Conservation (phyloP, 2,888 invertebrate genomes). For the Drosophila antonietae region DNA sequence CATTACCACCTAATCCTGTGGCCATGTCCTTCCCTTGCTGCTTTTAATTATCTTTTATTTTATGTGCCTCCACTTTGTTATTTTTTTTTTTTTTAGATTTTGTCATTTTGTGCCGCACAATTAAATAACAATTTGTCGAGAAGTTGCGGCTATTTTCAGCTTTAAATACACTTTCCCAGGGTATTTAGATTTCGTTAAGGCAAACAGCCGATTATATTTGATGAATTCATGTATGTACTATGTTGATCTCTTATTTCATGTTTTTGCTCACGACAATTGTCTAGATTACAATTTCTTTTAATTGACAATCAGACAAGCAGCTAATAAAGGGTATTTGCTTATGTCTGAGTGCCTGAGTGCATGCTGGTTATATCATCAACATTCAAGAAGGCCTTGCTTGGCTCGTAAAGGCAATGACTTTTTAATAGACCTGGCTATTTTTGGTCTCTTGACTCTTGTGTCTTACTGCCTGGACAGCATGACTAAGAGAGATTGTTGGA, state of each 20-base stretch:
- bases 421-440: constrained; percentile 56
- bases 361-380: constrained; percentile 33
- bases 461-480: constrained; percentile 17
- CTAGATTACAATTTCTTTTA: not conserved
- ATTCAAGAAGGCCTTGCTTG: constrained; percentile 10
- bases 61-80: constrained; percentile 13
- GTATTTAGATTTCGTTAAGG: not conserved
- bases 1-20: constrained; percentile 38
- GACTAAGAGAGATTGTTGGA: constrained; percentile 47
- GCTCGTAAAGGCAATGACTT: constrained; percentile 42
- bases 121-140: constrained; percentile 72
- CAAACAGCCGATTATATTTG: not conserved
- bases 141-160: constrained; percentile 37
- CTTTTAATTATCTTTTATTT: constrained; percentile 43
- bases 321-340: constrained; percentile 10
- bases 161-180: constrained; percentile 21
- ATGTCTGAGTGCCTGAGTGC: not conserved
- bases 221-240: too few relatives aligned
- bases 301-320: constrained; percentile 3
- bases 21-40: constrained; percentile 17
- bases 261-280: not conserved
- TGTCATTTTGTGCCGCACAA: constrained; percentile 55
- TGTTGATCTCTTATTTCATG: not conserved
- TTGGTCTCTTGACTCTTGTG: constrained; percentile 36
- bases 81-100: constrained; percentile 24